Evolutionary conservation across 2,888 invertebrate genomes (phyloP).

Genomic region (Nomada fabriciana): DNA sequence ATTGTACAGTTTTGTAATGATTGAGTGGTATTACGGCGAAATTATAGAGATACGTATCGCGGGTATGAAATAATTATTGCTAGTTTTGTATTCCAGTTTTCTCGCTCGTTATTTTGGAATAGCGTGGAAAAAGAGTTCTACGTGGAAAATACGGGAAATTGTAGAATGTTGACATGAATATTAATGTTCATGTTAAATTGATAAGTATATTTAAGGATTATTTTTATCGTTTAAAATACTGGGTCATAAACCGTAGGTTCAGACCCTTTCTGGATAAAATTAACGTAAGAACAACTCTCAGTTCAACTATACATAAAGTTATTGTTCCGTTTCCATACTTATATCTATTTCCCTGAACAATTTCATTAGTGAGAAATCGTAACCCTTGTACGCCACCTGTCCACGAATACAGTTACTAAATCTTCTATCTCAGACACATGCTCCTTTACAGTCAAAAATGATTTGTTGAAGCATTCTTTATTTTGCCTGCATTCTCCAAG

Average conservation of each 20-base stretch:
- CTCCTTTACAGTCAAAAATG: background rate
- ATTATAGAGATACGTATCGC: background rate
- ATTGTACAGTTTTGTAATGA: background rate
- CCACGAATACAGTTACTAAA: conserved; percentile 6
- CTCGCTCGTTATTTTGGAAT: too few relatives aligned
- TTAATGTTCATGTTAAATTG: too few relatives aligned
- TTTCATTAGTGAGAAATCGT: conserved; percentile 54
- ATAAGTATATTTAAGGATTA: background rate
- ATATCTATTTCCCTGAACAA: conserved; percentile 24
- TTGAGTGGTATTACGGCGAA: background rate
- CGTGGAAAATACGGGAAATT: too few relatives aligned
- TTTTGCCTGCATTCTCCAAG: background rate
- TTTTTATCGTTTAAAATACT: background rate
- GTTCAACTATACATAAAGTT: conserved; percentile 53
- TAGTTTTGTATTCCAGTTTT: background rate
- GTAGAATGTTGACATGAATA: too few relatives aligned
- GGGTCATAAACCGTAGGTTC: conserved; percentile 75
- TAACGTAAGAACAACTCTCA: conserved; percentile 78
- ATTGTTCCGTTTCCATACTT: fast-evolving
- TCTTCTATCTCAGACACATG: background rate
- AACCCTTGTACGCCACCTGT: conserved; percentile 35
- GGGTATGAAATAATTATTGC: background rate
- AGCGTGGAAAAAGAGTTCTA: too few relatives aligned
- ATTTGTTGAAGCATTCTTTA: conserved; percentile 1
- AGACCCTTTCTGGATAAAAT: conserved; percentile 82